Base-by-base conservation (phyloP, 2,888 invertebrate genomes). In the Oscheius onirici region DNA sequence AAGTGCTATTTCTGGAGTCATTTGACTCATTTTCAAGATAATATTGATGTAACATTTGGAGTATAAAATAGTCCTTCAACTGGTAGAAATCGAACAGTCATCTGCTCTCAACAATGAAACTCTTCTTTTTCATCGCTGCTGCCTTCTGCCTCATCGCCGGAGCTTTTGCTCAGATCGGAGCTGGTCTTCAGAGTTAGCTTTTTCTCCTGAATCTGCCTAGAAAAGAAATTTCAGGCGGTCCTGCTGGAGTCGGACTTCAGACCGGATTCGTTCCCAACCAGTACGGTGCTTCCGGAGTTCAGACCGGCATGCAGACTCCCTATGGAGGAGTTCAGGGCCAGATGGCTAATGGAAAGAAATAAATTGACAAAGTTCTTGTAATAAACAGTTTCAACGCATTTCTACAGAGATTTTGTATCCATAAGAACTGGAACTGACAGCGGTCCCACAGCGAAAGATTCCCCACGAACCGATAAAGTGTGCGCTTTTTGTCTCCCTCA, bases 41-140 rank as follows among this genome's bases (percentile, higher is more conserved):
- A 8, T 34, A 34, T 3, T 34, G 34, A 34, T 34, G 34, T 34
- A 34, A 34, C 34, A 3, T 34, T 34, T 8, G n/a, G 8, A 34
- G 34, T 34, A 34, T 34, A 34, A 34, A 34, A 34, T 3, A 6
- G 5, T 8, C 34, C 34, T 34, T 34, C 34, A 34, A 34, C 34
- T 34, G 34, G 8, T 8, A 6, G 34, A 8, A 34, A n/a, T n/a
- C n/a, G n/a, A n/a, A n/a, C 43, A 43, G 46, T 46, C 46, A 46
- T 15, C 46, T 11, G 22, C 51, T 1, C 51, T 10, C 51, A 51
- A 51, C n/a, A 20, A 51, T 51, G 51, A 20, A 24, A 17, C 24
- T 51, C 51, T 51, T 51, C 51, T 24, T 51, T 20, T 51, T 51
- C 51, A 20, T 51, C 20, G 51, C 24, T 51, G 51, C 51, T 51